Base-by-base conservation (phyloP, 2,888 invertebrate species). In the Drosophila ezoana region DNA sequence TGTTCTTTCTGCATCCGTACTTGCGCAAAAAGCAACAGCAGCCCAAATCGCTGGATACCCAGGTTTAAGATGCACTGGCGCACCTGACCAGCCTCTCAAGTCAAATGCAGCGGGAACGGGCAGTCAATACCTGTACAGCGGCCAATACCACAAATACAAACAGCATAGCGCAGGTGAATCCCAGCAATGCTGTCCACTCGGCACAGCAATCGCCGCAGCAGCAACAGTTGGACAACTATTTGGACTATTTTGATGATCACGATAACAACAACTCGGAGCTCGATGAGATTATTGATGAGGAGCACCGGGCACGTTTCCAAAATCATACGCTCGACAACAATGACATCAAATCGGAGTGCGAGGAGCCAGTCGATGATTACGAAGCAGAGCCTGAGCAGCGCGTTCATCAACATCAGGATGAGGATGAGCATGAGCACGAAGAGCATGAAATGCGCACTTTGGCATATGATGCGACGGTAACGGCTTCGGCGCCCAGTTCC, bases 1-100 rank as follows among this genome's bases (percentile, higher is more conserved):
- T 92, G 92, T 90, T 91, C 59, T 92, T 92, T 35, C 59, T 92
- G 52, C 91, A 91, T 81, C 90, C 91, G 1, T 92, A 89, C 63
- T 63, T 92, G 41, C 85, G 92, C n/a, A 92, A 91, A 83, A 91
- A 91, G 71, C 91, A 91, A 33, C 88, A 85, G 51, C 90, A 89
- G 10, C 84, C 90, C 2, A 91, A 91, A 45, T 90, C 89, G 0
- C 63, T 92, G 37, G 91, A 91, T 32, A 87, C 90, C 0, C 91
- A 91, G 62, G 89, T 92, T 2, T 90, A 92, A 66, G 91, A 92
- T 78, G 92, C 92, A 0, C 65, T 92, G 14, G 90, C 90, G 1
- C 90, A 91, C 67, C 83, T 92, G 4, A 91, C 81, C 48, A 89
- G 82, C 38, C 76, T 90, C 3, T 90, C 90, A 1, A 90, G 76